Evolutionary conservation across 1,140 invertebrate species (phyloP).

Genomic region (Drosophila subobscura): DNA sequence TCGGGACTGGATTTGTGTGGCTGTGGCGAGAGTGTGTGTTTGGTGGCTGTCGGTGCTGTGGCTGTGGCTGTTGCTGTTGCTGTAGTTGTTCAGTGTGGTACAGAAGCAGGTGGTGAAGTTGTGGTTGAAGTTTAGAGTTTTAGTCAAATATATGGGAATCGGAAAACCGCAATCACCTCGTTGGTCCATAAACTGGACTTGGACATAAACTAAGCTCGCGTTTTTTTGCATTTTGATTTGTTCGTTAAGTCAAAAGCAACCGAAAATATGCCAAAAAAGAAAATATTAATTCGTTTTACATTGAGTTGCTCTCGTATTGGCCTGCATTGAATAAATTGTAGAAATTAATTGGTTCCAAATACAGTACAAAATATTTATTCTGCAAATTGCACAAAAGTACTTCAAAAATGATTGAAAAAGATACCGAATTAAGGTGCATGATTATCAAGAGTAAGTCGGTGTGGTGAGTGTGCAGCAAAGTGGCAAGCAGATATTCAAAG

Average conservation of each 20-base stretch:
- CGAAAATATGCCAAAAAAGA: conserved; percentile 75
- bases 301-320: conserved; percentile 45
- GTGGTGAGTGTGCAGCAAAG: conserved; percentile 49
- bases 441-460: conserved; percentile 47
- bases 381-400: conserved; percentile 25
- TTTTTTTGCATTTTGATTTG: conserved; percentile 70
- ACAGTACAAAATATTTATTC: conserved; percentile 10
- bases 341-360: conserved; percentile 50
- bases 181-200: conserved; percentile 84
- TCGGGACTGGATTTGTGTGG: conserved; percentile 48
- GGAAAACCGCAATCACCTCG: conserved; percentile 81
- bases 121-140: conserved; percentile 28
- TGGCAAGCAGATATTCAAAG: conserved; percentile 62
- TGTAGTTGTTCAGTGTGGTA: conserved; percentile 29
- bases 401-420: conserved; percentile 28
- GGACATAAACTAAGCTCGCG: conserved; percentile 83
- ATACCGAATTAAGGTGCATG: conserved; percentile 55
- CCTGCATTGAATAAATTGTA: conserved; percentile 59
- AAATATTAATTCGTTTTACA: conserved; percentile 48
- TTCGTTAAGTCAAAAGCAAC: conserved; percentile 75
- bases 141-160: conserved; percentile 55
- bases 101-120: conserved; percentile 39
- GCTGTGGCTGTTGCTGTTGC: conserved; percentile 16
- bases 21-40: conserved; percentile 12
- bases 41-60: conserved; percentile 5